Evolutionary conservation across 2,113 vertebrate species (phyloP).

Genomic region (Eptatretus burgeri): DNA sequence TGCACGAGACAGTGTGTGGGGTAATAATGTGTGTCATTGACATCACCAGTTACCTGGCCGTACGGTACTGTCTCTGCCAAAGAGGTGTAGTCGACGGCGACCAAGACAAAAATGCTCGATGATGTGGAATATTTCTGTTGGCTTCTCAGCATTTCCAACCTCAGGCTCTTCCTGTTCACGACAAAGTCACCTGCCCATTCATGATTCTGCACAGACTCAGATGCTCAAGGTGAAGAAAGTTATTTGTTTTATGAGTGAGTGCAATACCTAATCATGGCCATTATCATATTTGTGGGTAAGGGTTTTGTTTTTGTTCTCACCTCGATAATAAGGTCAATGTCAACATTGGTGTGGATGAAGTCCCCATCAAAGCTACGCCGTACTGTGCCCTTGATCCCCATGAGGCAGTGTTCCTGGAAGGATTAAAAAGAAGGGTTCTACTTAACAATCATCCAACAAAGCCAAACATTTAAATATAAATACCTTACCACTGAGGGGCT

Average conservation of each 20-base stretch:
- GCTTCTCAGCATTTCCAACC: slow-evolving; percentile 88
- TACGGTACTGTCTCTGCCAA: slow-evolving; percentile 79
- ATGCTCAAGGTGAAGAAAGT: too few species aligned
- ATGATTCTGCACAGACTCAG: too few species aligned
- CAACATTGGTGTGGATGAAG: slow-evolving; percentile 91
- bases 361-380: slow-evolving; percentile 70
- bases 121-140: slow-evolving; percentile 92
- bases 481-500: too few species aligned
- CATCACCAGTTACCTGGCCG: slow-evolving; percentile 31
- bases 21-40: neutral
- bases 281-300: too few species aligned
- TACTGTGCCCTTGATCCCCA: slow-evolving; percentile 91
- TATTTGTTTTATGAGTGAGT: too few species aligned
- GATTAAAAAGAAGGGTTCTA: neutral
- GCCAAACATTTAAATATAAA: too few species aligned
- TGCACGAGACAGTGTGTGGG: neutral
- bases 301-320: too few species aligned
- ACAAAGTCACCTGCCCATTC: too few species aligned
- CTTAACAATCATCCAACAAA: too few species aligned
- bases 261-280: too few species aligned
- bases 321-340: slow-evolving; percentile 71
- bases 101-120: slow-evolving; percentile 92
- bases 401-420: slow-evolving; percentile 67
- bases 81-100: slow-evolving; percentile 56
- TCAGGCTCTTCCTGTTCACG: slow-evolving; percentile 29